A percentile compares a stretch with the other conserved stretches of the same genome.
Evolutionary conservation across 1,140 invertebrate genomes (phyloP).

Genomic region (Sesamia nonagrioides): DNA sequence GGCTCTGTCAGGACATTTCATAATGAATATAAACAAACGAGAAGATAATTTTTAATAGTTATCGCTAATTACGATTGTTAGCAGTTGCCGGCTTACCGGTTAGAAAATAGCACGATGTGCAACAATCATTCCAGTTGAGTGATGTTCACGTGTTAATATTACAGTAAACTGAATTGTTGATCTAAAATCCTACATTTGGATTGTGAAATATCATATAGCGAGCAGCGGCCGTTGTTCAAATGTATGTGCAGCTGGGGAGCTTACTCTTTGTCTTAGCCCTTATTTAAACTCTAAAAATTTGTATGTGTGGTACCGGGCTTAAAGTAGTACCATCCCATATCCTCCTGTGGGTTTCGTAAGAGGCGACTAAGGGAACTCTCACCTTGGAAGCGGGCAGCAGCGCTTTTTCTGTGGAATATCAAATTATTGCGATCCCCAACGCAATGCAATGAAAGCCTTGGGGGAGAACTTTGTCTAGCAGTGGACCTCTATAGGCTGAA

Average conservation of each 20-base stretch:
- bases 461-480: too few species aligned
- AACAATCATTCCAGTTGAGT: background rate
- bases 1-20: background rate
- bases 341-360: too few species aligned
- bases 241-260: background rate
- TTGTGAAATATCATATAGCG: background rate
- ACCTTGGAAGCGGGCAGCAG: too few species aligned
- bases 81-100: background rate
- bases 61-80: constrained; percentile 13
- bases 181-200: background rate
- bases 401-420: too few species aligned
- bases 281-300: background rate
- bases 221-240: background rate
- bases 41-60: background rate
- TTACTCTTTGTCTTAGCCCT: background rate
- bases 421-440: too few species aligned
- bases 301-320: too few species aligned
- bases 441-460: too few species aligned
- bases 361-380: too few species aligned
- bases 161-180: background rate
- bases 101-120: background rate
- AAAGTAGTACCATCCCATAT: too few species aligned
- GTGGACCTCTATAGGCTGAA: too few species aligned
- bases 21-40: background rate
- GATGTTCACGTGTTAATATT: background rate